These are phyloP conservation scores for Leptura quadrifasciata DNA, from an alignment of 2,888 invertebrate species.

Conservation along the genomic window DNA sequence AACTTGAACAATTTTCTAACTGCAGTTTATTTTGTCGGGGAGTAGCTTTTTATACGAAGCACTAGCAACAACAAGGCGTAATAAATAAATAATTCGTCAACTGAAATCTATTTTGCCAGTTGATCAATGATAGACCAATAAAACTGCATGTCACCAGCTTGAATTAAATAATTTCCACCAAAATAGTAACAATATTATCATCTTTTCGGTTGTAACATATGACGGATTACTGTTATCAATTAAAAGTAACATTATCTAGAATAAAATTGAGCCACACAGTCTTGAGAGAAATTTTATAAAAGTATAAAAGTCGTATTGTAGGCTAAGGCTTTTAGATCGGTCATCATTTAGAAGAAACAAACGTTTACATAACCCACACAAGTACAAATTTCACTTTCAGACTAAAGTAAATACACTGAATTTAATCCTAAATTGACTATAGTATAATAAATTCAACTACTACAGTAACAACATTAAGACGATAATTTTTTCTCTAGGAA, in stretches of 20 bases:
- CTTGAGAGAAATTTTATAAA: constrained; percentile 58
- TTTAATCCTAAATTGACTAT: constrained; percentile 6
- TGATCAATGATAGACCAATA: too few species aligned
- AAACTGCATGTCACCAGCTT: too few species aligned
- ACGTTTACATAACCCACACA: constrained; percentile 37
- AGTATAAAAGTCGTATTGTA: constrained; percentile 63
- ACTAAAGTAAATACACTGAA: constrained; percentile 22
- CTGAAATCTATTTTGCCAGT: too few species aligned
- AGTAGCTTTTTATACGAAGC: too few species aligned
- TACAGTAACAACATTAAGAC: constrained; percentile 36
- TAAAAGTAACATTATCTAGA: constrained; percentile 12
- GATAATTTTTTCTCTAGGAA: constrained; percentile 28
- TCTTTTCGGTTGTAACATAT: background rate
- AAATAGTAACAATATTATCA: background rate
- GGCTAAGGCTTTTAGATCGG: constrained; percentile 54
- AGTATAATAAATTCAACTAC: constrained; percentile 30
- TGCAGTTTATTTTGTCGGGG: too few species aligned
- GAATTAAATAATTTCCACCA: too few species aligned
- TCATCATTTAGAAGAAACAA: constrained; percentile 47
- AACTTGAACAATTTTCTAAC: too few species aligned
- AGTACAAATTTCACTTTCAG: constrained; percentile 11
- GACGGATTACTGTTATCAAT: background rate
- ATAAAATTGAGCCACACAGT: constrained; percentile 44
- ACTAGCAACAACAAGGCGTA: too few species aligned
- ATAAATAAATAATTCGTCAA: too few species aligned